Evolutionary conservation across 2,113 vertebrate species (phyloP).

Genomic region (Cnemophilus loriae): DNA sequence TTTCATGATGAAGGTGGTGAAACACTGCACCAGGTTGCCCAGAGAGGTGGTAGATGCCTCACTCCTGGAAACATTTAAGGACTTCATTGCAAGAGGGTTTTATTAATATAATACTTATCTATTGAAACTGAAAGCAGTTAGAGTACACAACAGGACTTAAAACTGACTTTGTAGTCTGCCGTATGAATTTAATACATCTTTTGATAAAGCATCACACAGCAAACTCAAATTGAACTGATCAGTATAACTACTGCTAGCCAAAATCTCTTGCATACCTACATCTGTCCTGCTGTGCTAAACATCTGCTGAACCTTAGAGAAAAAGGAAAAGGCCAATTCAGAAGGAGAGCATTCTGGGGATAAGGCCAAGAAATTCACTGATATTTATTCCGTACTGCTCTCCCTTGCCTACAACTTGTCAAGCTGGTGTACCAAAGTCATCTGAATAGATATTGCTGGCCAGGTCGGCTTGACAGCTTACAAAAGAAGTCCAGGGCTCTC

Average conservation of each 20-base stretch:
- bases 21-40: not conserved
- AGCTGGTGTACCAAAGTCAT: not conserved
- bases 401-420: not conserved
- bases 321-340: not conserved
- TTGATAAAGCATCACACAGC: not conserved
- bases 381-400: not conserved
- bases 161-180: not conserved
- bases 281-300: not conserved
- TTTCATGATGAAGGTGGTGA: not conserved
- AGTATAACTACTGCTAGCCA: not conserved
- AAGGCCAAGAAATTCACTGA: not conserved
- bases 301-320: not conserved
- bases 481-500: not conserved
- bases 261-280: not conserved
- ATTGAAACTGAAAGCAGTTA: not conserved
- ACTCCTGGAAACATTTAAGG: not conserved
- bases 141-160: not conserved
- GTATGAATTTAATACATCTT: not conserved
- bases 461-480: not conserved
- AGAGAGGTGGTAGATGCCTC: not conserved
- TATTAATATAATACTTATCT: not conserved
- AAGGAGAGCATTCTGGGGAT: not conserved
- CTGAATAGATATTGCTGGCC: not conserved
- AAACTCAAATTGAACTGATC: not conserved
- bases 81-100: not conserved